Evolutionary conservation across 2,113 vertebrate genomes (phyloP).

Genomic region (Ceratotherium simum): DNA sequence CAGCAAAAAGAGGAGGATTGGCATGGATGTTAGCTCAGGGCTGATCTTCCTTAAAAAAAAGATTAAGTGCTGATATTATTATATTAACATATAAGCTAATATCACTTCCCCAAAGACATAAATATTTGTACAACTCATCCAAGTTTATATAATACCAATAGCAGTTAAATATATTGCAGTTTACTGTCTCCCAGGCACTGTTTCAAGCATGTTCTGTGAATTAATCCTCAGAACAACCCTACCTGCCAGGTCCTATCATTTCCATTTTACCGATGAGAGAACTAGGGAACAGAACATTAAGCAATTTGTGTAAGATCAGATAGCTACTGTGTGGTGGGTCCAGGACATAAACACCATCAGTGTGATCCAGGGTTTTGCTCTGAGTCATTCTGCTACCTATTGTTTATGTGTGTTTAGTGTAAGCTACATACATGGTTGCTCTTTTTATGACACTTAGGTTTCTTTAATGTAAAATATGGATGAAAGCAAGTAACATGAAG

Average conservation of each 20-base stretch:
- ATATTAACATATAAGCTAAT: neutral
- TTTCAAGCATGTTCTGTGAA: neutral
- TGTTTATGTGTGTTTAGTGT: neutral
- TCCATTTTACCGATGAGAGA: neutral
- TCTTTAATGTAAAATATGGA: neutral
- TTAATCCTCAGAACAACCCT: neutral
- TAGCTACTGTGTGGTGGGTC: neutral
- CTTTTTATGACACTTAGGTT: neutral
- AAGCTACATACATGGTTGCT: neutral
- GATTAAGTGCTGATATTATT: neutral
- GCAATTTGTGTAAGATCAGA: neutral
- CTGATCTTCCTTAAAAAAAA: too few relatives aligned
- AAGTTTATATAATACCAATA: neutral
- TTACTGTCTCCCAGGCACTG: neutral
- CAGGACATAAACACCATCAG: neutral
- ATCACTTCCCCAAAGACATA: neutral
- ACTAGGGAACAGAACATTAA: neutral
- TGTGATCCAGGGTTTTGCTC: neutral
- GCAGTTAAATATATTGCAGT: neutral
- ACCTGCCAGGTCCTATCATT: neutral
- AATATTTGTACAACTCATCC: neutral
- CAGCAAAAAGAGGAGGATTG: too few relatives aligned
- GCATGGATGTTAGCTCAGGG: too few relatives aligned
- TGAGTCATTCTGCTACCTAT: neutral
- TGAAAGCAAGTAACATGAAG: neutral